These are phyloP conservation scores for Parapsyche elsis DNA, from an alignment of 1,140 invertebrate genomes.

Conservation along the genomic window DNA sequence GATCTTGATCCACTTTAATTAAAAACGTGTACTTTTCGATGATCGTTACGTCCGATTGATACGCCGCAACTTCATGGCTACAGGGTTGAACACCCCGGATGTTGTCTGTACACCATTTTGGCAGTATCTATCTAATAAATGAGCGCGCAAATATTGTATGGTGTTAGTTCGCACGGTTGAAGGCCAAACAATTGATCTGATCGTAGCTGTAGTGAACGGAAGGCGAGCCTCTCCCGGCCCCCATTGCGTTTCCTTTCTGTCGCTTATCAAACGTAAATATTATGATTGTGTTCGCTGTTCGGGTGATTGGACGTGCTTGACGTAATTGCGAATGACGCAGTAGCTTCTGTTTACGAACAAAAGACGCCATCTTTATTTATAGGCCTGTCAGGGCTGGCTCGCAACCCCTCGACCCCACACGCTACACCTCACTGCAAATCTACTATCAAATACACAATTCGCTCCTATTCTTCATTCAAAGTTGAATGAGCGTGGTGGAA, in stretches of 20 bases:
- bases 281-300: background rate
- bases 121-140: too few relatives aligned
- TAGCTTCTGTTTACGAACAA: too few relatives aligned
- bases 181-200: background rate
- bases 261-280: background rate
- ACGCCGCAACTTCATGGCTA: too few relatives aligned
- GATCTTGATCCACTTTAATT: too few relatives aligned
- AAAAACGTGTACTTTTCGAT: too few relatives aligned
- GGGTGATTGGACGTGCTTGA: background rate
- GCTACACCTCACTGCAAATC: background rate
- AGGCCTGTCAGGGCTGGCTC: background rate
- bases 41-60: too few relatives aligned
- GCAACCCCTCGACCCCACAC: background rate
- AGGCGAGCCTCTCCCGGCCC: background rate
- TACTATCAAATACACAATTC: too few relatives aligned
- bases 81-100: too few relatives aligned
- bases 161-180: conserved; percentile 7
- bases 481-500: too few relatives aligned
- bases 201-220: background rate
- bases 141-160: background rate
- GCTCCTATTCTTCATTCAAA: too few relatives aligned
- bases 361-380: background rate
- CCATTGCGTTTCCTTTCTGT: background rate
- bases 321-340: background rate
- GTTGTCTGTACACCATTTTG: too few relatives aligned